Evolutionary conservation across 2,797 vertebrate genomes (phyloP), one percentile per base, ranked within the genome.

Genomic region (Cossypha niveicapilla): DNA sequence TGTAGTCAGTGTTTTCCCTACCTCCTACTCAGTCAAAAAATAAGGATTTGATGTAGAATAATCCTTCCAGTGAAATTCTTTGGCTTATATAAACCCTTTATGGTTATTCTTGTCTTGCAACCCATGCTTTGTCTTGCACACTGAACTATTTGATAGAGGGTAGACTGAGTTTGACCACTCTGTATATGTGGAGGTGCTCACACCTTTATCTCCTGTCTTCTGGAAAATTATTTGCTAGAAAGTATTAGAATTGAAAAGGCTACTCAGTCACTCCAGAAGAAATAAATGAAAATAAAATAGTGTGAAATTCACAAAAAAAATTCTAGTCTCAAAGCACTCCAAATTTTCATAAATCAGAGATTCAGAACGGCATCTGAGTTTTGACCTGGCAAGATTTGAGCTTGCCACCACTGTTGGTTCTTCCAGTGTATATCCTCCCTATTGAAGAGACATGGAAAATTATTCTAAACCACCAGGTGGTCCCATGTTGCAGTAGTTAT

Each of bases 11-110:
- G 56, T 82, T 93, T 92, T 62, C 83, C 60, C 7, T 90, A 30
- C 60, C 90, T 81, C 88, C 67, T 70, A 88, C 74, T 84, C 83
- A 88, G 48, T 60, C 22, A 90, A 75, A 92, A 91, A 90, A 47
- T 41, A 90, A 73, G 23, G 30, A 10, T 71, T 82, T 93, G 30
- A 41, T 87, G 77, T 44, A 80, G 74, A 88, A 81, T 73, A 82
- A 88, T 82, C 24, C 35, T 75, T 88, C 32, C 50, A 75, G 37
- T 71, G 56, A 93, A 91, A 81, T 86, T 86, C 13, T 65, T 21
- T 71, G 34, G 18, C 61, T 95, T 86, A 84, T 63, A 19, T 56
- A 90, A 95, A 44, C 10, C 65, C 41, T 74, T 74, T 39, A 28
- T 3, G 7, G 32, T 88, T 84, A 83, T 81, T 92, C 66, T 70